Percentiles rank a stretch among this genome's conserved stretches.
phyloP scores from a whole-genome alignment of 1,140 invertebrate genomes.

The Microplitis demolitor region DNA sequence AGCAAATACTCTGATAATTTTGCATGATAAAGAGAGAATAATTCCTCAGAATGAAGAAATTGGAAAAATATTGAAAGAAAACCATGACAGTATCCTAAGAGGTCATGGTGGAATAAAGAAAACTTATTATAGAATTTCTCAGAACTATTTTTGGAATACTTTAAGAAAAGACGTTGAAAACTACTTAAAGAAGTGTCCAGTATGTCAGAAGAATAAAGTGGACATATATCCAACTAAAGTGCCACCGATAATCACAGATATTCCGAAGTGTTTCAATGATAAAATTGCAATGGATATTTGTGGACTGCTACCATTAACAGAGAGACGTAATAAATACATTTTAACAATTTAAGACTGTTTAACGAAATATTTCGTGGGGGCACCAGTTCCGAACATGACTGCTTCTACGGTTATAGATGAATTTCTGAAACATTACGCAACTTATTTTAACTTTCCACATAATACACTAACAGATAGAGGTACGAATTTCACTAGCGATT shows the following conservation, averaged over 20 bases:
- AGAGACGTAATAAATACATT: conserved; percentile 23
- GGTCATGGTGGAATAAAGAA: conserved; percentile 23
- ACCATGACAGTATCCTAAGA: conserved; percentile 14
- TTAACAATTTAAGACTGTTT: conserved; percentile 25
- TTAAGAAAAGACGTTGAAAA: conserved; percentile 26
- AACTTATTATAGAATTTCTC: conserved; percentile 20
- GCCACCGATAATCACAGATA: conserved; percentile 27
- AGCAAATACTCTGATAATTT: background rate
- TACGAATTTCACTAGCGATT: conserved; percentile 32
- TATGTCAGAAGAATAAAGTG: conserved; percentile 24
- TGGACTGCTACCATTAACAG: too few species aligned
- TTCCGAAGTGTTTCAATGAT: conserved; percentile 14
- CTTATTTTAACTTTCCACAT: too few species aligned
- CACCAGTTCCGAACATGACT: too few species aligned
- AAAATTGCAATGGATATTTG: conserved; percentile 27
- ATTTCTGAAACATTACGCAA: too few species aligned
- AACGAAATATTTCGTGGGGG: too few species aligned
- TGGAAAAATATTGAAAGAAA: conserved; percentile 20
- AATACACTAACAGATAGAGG: conserved; percentile 40
- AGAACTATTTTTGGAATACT: conserved; percentile 21
- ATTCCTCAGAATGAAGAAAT: background rate
- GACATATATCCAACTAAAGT: conserved; percentile 11
- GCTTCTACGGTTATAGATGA: too few species aligned
- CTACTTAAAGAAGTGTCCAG: conserved; percentile 15
- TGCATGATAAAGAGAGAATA: conserved; percentile 7